Base-by-base conservation (phyloP, 1,140 invertebrate genomes). In the Lordiphosa mommai region DNA sequence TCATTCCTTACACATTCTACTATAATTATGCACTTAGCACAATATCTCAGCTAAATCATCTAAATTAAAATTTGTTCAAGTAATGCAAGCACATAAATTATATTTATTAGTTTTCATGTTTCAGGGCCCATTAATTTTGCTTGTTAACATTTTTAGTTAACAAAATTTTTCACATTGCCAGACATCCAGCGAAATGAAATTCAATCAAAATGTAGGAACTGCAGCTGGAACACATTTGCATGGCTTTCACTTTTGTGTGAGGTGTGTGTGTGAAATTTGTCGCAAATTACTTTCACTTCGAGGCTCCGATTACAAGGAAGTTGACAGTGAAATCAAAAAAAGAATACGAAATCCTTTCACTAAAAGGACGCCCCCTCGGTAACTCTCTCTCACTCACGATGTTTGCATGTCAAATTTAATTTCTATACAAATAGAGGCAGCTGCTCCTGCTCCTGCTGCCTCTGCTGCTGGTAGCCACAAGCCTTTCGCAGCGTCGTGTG, bases 351-450 rank as follows among this genome's bases (percentile, higher is more conserved):
- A 84, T 82, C 67, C 76, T 84, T 80, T 84, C 72, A 73, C 71
- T 50, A n/a, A 6, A 30, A 61, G 14, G 48, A 17, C 52, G 38
- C 51, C 47, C 27, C 14, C 30, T 47, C 41, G 12, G 9, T 23
- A 27, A 27, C 23, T 27, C 23, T 5, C n/a, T 13, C 47, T 34
- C 7, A 8, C 47, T 20, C 7, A 36, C 32, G 41, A 72, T 84
- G 77, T 84, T 84, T 84, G 79, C 77, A 84, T 84, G 77, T 84
- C 77, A 84, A 84, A 85, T 85, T 77, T 34, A 72, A 77, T 85
- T 85, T 82, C 72, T 68, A 85, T 66, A 85, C 77, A 85, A 84
- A 84, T 52, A 84, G 38, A 68, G 52, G 38, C 79, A 84, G 77
- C 77, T 84, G 77, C 40, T 40, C 16, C 16, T 40, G 38, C 38